Conservation (phyloP, 2,797 vertebrate genomes). For the Strix occidentalis region DNA sequence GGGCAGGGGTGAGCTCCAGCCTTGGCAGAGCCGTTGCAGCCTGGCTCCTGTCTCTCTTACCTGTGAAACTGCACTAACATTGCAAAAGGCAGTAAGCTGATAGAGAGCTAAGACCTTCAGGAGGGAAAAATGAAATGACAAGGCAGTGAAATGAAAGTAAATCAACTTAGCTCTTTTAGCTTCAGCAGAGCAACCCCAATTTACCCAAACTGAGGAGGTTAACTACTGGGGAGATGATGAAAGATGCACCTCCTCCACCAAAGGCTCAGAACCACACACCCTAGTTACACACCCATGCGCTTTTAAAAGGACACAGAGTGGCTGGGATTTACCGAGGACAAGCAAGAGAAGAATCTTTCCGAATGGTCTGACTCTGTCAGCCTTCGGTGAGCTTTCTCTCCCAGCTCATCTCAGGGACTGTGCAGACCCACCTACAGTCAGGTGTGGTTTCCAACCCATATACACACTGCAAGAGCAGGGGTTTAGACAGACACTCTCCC, state of each 20-base stretch:
- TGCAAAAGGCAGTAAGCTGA: neutral
- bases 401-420: neutral
- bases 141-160: neutral
- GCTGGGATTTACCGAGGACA: neutral
- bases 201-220: neutral
- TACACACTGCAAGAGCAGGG: rapidly evolving
- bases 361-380: neutral
- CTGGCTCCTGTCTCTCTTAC: neutral
- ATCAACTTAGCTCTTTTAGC: neutral
- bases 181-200: neutral
- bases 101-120: neutral
- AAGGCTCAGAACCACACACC: neutral
- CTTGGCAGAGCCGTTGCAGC: neutral
- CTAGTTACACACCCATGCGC: neutral
- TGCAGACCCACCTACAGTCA: neutral
- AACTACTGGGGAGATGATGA: neutral
- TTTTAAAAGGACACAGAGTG: neutral
- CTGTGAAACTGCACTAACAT: neutral
- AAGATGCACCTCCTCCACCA: neutral
- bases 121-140: neutral
- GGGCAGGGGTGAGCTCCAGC: neutral
- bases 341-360: neutral
- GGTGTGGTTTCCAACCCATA: neutral
- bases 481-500: neutral
- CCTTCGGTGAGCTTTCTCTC: neutral